Evolutionary conservation across 2,113 vertebrate species (phyloP), one percentile per base, ranked within the genome.

Genomic region (Nothoprocta pentlandii): DNA sequence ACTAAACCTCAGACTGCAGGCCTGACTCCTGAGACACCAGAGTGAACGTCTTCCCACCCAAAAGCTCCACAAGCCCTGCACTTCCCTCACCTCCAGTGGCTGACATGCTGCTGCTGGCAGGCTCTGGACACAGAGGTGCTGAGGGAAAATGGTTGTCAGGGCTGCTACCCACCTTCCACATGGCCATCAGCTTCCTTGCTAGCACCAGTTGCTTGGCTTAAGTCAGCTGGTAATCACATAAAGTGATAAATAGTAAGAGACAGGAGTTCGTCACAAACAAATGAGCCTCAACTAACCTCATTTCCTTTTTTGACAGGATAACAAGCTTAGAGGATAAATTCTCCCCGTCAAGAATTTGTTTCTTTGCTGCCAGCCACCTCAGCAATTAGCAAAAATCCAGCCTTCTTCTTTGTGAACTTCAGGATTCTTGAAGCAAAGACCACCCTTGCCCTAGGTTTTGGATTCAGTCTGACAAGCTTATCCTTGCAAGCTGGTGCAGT

Each of bases 321-420:
- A 95, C 89, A 92, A 93, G 93, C 95, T 95, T 96, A 93, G 75
- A 94, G 90, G 83, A 92, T 97, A 92, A 94, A 93, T 91, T 90
- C 62, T 92, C 41, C 80, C 70, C 44, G n/a, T 74, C 82, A 86
- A 86, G 79, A 87, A 87, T 87, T 81, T 80, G 76, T 46, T 90
- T 81, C 66, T 89, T 26, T 94, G 46, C 80, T 84, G 93, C 80
- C 82, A 93, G 85, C 47, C 74, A 94, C 90, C 76, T 95, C 62
- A 39, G 53, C 91, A 96, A 84, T 94, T 80, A 94, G 76, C n/a
- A 88, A 84, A 94, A 61, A 59, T 30, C 90, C 69, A 34, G 95
- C 76, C 66, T 80, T 81, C n/a, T 71, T 77, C 79, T 80, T 87
- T 75, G 41, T 58, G 91, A 59, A 80, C 12, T 76, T 96, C 73